Evolutionary conservation across 2,797 vertebrate species (phyloP).

Genomic region (Poeciliopsis paucimaculata): DNA sequence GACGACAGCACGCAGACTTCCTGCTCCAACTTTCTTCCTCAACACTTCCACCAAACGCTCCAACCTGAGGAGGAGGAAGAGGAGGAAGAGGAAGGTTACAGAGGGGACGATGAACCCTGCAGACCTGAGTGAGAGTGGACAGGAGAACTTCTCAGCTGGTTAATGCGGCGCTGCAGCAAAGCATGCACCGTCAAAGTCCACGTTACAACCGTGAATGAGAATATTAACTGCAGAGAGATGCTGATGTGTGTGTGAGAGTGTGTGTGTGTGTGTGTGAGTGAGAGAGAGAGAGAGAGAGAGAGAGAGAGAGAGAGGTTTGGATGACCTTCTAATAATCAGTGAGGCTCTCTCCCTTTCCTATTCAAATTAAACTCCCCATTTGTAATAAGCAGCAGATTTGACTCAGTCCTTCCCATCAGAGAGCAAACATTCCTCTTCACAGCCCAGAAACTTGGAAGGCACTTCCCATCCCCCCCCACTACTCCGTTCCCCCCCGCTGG

Average conservation of each 20-base stretch:
- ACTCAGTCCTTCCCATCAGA: conserved; percentile 23
- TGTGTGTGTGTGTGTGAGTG: background rate
- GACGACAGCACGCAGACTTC: conserved; percentile 90
- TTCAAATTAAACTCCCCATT: conserved; percentile 62
- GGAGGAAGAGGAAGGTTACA: conserved; percentile 13
- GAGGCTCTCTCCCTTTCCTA: conserved; percentile 17
- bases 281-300: background rate
- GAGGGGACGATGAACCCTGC: background rate
- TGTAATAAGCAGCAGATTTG: conserved; percentile 58
- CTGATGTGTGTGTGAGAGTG: conserved; percentile 2
- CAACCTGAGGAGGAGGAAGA: conserved; percentile 81
- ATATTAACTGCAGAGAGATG: background rate
- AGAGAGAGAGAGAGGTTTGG: background rate
- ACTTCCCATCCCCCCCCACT: background rate
- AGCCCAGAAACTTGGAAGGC: conserved; percentile 54
- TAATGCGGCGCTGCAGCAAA: background rate
- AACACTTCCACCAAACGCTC: conserved; percentile 96
- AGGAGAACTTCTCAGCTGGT: background rate
- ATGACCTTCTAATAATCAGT: conserved; percentile 33
- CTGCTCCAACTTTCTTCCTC: conserved; percentile 95
- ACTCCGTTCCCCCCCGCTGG: conserved; percentile 50
- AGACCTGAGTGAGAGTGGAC: background rate
- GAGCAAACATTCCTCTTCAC: conserved; percentile 67
- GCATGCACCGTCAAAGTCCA: background rate
- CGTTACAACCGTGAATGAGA: background rate